Conservation (phyloP, 2,888 invertebrate species). For the Drosophila buzzatii region DNA sequence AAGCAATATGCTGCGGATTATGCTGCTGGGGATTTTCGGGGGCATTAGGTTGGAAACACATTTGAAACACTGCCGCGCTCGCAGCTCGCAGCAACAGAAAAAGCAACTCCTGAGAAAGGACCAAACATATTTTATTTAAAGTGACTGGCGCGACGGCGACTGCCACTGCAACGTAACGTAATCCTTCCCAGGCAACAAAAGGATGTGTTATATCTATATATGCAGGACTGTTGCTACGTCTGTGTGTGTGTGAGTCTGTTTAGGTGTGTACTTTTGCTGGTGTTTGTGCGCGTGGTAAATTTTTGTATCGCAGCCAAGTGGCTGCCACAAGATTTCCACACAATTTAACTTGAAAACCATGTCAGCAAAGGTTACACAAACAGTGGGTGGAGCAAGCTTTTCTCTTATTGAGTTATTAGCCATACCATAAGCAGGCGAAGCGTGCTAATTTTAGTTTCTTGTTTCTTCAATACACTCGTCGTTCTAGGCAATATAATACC, state of each 20-base stretch:
- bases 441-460: conserved; percentile 22
- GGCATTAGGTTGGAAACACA: conserved; percentile 80
- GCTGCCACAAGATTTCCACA: conserved; percentile 78
- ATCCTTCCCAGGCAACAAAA: conserved; percentile 66
- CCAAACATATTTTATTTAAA: conserved; percentile 77
- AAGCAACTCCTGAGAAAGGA: conserved; percentile 56
- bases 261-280: conserved; percentile 16
- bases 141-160: conserved; percentile 64
- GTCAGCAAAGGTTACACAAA: conserved; percentile 61
- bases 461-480: not conserved
- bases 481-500: conserved; percentile 83
- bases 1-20: conserved; percentile 80
- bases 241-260: conserved; percentile 12
- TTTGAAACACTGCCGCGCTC: conserved; percentile 75
- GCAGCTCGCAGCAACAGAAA: conserved; percentile 28
- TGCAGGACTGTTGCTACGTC: conserved; percentile 25
- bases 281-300: conserved; percentile 54
- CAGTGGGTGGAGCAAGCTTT: conserved; percentile 12
- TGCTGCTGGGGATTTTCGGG: conserved; percentile 75
- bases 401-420: conserved; percentile 59
- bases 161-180: conserved; percentile 63
- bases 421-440: conserved; percentile 30
- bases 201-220: conserved; percentile 49
- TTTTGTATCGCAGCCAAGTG: conserved; percentile 67
- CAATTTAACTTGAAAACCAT: conserved; percentile 83